A percentile compares a stretch with the other conserved stretches of the same genome.
Conservation (phyloP, 2,113 vertebrate genomes). For the Gasterosteus nipponicus region DNA sequence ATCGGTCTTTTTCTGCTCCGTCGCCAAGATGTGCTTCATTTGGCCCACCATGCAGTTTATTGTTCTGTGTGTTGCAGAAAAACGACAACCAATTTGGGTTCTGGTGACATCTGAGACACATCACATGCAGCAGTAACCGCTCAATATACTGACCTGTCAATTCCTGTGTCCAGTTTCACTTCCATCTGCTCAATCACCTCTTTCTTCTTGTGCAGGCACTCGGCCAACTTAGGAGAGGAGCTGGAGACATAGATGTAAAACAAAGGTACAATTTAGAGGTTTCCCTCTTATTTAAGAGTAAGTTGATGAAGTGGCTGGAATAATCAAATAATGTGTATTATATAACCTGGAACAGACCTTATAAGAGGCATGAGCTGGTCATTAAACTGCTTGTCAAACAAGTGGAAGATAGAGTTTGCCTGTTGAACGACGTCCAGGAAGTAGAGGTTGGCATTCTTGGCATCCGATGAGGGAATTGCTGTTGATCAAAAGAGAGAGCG, state of each 20-base stretch:
- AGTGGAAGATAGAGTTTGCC: slow-evolving; percentile 98
- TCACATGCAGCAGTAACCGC: not conserved
- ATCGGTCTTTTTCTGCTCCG: slow-evolving; percentile 99
- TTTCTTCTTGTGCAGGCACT: slow-evolving; percentile 99
- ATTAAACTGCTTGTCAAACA: slow-evolving; percentile 99
- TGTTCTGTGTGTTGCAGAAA: slow-evolving; percentile 83
- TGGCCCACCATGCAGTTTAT: slow-evolving; percentile 98
- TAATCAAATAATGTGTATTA: not conserved
- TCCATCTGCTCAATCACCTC: slow-evolving; percentile 99
- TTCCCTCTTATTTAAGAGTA: not conserved
- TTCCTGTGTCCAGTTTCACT: slow-evolving; percentile 97
- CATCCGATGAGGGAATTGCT: slow-evolving; percentile 97
- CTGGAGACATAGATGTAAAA: slow-evolving; percentile 71
- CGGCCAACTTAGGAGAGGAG: slow-evolving; percentile 96
- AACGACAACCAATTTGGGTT: not conserved
- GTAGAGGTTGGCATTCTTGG: slow-evolving; percentile 96
- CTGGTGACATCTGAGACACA: slow-evolving; percentile 3
- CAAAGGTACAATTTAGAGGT: not conserved
- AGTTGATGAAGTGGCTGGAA: not conserved
- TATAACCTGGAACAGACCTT: slow-evolving; percentile 82
- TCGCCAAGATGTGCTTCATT: slow-evolving; percentile 96
- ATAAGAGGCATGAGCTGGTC: slow-evolving; percentile 99
- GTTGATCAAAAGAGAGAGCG: slow-evolving; percentile 52
- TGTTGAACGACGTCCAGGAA: slow-evolving; percentile 99
- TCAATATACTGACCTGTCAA: slow-evolving; percentile 88